These are phyloP conservation scores for Malurus cyaneus DNA, from an alignment of 2,113 vertebrate species.

Conservation along the genomic window DNA sequence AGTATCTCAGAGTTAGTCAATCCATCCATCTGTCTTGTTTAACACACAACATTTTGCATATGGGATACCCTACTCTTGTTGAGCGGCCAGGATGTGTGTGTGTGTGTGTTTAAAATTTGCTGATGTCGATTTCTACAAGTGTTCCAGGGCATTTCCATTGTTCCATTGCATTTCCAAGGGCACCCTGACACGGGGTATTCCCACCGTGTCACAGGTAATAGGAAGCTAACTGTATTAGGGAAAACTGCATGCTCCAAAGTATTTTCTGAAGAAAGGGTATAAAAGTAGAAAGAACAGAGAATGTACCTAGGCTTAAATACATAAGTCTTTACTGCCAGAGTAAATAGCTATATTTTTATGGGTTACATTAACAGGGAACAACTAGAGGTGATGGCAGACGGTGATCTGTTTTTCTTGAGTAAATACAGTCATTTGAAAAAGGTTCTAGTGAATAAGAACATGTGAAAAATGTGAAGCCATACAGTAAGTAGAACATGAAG, in stretches of 20 bases:
- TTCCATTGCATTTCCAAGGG: neutral
- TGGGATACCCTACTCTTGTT: neutral
- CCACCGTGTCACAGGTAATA: neutral
- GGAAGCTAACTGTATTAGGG: fast-evolving
- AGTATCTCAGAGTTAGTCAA: neutral
- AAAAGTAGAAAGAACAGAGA: neutral
- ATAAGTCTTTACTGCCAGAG: neutral
- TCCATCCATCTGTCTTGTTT: neutral
- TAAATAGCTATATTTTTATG: neutral
- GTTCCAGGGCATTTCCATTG: too few species aligned
- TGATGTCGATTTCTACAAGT: neutral
- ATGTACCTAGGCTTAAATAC: neutral
- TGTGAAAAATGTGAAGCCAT: neutral
- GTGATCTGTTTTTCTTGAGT: neutral
- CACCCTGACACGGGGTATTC: neutral
- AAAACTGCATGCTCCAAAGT: neutral
- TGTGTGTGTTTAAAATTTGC: neutral
- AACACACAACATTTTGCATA: fast-evolving
- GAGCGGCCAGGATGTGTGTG: neutral
- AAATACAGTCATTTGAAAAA: neutral
- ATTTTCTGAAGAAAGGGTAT: neutral
- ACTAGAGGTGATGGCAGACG: neutral
- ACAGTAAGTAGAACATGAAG: neutral
- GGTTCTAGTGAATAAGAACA: neutral
- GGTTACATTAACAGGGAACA: neutral